These are phyloP conservation scores for Stegostoma tigrinum DNA, from an alignment of 2,113 vertebrate species.

Conservation along the genomic window DNA sequence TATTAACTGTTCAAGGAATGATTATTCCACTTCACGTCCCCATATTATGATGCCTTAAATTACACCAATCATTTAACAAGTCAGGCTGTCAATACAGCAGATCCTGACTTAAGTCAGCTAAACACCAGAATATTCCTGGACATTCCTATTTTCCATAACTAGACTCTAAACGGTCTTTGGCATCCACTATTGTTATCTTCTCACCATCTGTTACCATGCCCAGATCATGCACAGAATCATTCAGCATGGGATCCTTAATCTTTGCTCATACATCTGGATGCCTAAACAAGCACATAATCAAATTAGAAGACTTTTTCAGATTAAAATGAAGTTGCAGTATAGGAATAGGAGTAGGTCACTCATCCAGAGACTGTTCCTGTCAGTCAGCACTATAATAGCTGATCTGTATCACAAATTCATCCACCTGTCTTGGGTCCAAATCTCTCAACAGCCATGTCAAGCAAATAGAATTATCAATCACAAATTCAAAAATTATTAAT, in stretches of 20 bases:
- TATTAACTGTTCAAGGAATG: not conserved
- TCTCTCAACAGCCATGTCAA: not conserved
- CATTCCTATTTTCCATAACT: not conserved
- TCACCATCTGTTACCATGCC: not conserved
- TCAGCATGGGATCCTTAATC: not conserved
- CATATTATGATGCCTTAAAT: not conserved
- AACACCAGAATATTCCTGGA: not conserved
- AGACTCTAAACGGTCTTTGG: not conserved
- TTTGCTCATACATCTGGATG: not conserved
- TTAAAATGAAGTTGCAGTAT: not conserved
- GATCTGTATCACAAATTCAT: not conserved
- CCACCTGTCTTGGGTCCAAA: not conserved
- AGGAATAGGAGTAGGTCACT: not conserved
- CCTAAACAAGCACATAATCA: not conserved
- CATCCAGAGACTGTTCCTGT: not conserved
- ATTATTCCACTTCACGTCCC: not conserved
- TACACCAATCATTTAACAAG: not conserved
- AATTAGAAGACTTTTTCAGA: not conserved
- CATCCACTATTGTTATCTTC: not conserved
- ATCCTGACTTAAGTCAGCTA: not conserved
- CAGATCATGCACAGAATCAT: not conserved
- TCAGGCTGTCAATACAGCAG: not conserved
- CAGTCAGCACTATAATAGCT: not conserved
- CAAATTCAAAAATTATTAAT: not conserved
- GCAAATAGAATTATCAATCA: not conserved